These are phyloP conservation scores for Cactoblastis cactorum DNA, from an alignment of 2,888 invertebrate species.

Conservation along the genomic window DNA sequence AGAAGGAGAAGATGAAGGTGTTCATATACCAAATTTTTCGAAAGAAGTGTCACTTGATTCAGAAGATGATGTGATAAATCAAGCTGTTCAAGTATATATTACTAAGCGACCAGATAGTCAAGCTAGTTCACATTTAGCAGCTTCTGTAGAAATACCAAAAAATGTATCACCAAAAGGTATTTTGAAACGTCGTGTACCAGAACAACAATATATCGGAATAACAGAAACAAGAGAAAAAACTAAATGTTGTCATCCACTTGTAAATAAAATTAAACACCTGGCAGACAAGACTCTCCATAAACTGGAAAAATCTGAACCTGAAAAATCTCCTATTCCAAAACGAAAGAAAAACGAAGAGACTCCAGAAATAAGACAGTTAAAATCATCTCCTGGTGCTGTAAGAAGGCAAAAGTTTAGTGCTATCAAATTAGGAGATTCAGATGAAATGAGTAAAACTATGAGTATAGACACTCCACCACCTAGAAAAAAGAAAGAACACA, in stretches of 20 bases:
- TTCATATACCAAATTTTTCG: constrained; percentile 73
- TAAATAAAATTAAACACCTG: constrained; percentile 82
- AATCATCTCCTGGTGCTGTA: constrained; percentile 81
- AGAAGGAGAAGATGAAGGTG: constrained; percentile 67
- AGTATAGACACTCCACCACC: constrained; percentile 62
- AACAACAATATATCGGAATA: constrained; percentile 59
- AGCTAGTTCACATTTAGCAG: constrained; percentile 42
- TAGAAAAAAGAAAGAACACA: constrained; percentile 79
- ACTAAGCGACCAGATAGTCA: constrained; percentile 57
- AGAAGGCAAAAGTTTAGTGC: constrained; percentile 75
- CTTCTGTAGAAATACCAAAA: constrained; percentile 58
- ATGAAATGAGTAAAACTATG: constrained; percentile 73
- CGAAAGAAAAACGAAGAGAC: constrained; percentile 74
- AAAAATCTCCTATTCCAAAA: constrained; percentile 61
- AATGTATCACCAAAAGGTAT: constrained; percentile 75
- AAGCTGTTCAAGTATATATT: constrained; percentile 34
- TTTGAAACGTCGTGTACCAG: constrained; percentile 71
- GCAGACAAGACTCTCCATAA: constrained; percentile 81
- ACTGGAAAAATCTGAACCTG: constrained; percentile 64
- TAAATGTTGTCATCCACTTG: constrained; percentile 80
- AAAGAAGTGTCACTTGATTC: constrained; percentile 69
- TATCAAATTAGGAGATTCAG: constrained; percentile 70
- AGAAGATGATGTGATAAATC: constrained; percentile 61
- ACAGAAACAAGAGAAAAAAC: constrained; percentile 72
- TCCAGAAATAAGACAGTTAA: constrained; percentile 80